A percentile compares a stretch with the other conserved stretches of the same genome.
These are phyloP conservation scores for Atta colombica DNA, from an alignment of 1,140 invertebrate species.

Conservation along the genomic window DNA sequence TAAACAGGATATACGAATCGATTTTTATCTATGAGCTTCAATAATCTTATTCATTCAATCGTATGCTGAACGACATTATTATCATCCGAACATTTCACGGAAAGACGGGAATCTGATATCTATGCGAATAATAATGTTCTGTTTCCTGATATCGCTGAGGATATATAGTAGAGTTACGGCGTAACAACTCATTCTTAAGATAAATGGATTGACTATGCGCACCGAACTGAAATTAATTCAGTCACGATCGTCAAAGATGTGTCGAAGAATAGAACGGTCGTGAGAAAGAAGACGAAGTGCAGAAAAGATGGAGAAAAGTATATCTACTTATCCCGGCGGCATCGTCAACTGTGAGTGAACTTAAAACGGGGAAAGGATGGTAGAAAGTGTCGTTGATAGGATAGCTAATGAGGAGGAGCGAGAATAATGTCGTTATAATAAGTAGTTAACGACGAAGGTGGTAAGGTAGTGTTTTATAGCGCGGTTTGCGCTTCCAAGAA, in stretches of 20 bases:
- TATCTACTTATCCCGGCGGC: constrained; percentile 58
- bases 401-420: constrained; percentile 72
- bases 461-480: constrained; percentile 77
- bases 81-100: neutral
- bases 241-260: constrained; percentile 16
- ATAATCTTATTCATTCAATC: constrained; percentile 24
- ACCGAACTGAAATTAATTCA: constrained; percentile 73
- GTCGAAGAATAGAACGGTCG: neutral
- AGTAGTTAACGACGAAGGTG: constrained; percentile 69
- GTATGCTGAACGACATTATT: neutral
- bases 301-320: constrained; percentile 24
- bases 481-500: constrained; percentile 69
- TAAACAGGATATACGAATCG: neutral
- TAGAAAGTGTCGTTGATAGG: constrained; percentile 72
- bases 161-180: neutral
- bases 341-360: constrained; percentile 36
- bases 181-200: constrained; percentile 56
- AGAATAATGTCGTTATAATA: constrained; percentile 80
- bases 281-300: neutral
- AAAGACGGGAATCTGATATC: constrained; percentile 22
- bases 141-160: constrained; percentile 26
- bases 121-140: constrained; percentile 36
- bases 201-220: constrained; percentile 68
- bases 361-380: constrained; percentile 58
- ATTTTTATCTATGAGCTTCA: neutral